A percentile compares a stretch with the other conserved stretches of the same genome.
Evolutionary conservation across 2,113 vertebrate species (phyloP).

Genomic region (Lontra canadensis): DNA sequence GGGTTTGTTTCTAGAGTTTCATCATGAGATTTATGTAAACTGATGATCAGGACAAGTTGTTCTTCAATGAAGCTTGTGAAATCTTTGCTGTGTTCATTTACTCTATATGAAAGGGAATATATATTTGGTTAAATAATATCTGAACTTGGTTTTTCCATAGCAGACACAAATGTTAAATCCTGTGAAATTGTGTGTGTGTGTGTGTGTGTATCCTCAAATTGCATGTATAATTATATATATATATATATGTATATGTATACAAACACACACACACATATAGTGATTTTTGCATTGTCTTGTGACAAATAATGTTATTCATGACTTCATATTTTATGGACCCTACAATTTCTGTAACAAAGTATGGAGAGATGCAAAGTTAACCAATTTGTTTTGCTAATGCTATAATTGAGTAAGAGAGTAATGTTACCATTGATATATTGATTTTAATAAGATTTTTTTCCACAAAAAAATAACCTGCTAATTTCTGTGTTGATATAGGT

Average conservation of each 20-base stretch:
- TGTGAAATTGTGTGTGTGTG: not conserved
- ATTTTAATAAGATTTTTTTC: not conserved
- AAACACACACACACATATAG: not conserved
- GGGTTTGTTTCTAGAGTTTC: not conserved
- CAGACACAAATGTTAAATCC: not conserved
- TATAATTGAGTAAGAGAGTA: not conserved
- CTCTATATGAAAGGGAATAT: not conserved
- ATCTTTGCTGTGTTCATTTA: not conserved
- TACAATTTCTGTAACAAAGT: not conserved
- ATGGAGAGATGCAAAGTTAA: not conserved
- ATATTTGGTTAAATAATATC: not conserved
- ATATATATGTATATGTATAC: not conserved
- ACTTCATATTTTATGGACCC: not conserved
- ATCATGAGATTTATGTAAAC: not conserved
- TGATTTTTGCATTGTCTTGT: not conserved
- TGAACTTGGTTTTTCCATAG: not conserved
- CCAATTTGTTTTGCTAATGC: not conserved
- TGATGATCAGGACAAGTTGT: constrained; percentile 10
- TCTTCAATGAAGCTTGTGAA: constrained; percentile 9
- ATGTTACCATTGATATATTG: not conserved
- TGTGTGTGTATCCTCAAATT: not conserved
- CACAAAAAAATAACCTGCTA: not conserved
- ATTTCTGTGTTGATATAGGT: not conserved
- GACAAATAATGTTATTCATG: not conserved
- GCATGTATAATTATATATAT: not conserved